Conservation (phyloP, 2,797 vertebrate species). For the Hybognathus amarus region DNA sequence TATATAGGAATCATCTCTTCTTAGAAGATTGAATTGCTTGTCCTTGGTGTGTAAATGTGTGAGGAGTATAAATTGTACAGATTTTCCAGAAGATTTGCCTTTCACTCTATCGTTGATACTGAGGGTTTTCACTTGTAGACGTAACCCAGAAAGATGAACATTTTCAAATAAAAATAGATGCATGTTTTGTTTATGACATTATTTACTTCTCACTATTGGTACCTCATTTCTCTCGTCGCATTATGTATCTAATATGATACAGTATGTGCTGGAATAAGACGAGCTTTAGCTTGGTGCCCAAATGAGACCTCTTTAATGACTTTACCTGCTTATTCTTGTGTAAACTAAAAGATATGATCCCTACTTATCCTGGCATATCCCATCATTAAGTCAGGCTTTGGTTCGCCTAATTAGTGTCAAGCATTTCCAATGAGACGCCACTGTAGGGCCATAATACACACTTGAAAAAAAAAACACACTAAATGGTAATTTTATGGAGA, state of each 20-base stretch:
- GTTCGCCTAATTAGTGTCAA: constrained; percentile 28
- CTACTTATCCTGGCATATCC: constrained; percentile 31
- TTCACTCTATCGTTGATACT: background rate
- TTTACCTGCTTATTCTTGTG: constrained; percentile 35
- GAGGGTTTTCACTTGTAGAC: background rate
- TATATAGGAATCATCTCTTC: constrained; percentile 25
- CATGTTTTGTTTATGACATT: constrained; percentile 4
- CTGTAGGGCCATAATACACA: background rate
- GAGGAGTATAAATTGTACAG: constrained; percentile 3
- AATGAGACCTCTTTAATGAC: constrained; percentile 17
- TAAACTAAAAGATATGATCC: constrained; percentile 26
- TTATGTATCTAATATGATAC: background rate
- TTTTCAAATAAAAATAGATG: background rate
- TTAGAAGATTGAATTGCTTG: constrained; percentile 39
- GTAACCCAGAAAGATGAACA: background rate
- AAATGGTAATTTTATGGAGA: too few relatives aligned
- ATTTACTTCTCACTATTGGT: background rate
- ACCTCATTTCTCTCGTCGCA: background rate
- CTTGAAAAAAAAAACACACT: background rate
- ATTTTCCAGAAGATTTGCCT: constrained; percentile 28
- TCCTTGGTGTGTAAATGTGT: constrained; percentile 24
- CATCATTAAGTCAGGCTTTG: constrained; percentile 41
- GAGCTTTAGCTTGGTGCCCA: constrained; percentile 10
- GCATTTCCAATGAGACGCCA: constrained; percentile 6
- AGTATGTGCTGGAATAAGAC: background rate